Percentiles rank a stretch among this genome's conserved stretches.
These are phyloP conservation scores for Cataglyphis hispanica DNA, from an alignment of 1,140 invertebrate species.

Conservation along the genomic window DNA sequence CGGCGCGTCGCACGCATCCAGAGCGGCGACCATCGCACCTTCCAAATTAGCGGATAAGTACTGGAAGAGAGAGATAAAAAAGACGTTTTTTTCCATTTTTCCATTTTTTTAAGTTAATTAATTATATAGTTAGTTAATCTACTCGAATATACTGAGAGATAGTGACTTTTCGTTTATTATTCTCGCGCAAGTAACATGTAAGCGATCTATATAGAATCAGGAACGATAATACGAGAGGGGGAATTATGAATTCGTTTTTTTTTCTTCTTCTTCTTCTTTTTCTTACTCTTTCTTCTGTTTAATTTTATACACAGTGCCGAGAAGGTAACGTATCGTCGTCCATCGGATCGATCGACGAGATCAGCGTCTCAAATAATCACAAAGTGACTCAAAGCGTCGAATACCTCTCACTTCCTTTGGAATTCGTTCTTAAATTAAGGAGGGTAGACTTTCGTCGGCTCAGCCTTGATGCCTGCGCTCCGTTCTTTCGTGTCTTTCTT, in stretches of 20 bases:
- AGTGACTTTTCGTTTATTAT: constrained; percentile 59
- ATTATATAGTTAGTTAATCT: constrained; percentile 38
- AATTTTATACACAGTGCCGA: constrained; percentile 55
- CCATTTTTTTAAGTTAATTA: constrained; percentile 43
- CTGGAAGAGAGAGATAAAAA: constrained; percentile 66
- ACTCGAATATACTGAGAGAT: constrained; percentile 53
- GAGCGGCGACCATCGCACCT: constrained; percentile 57
- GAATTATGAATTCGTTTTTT: constrained; percentile 61
- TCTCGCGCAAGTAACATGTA: constrained; percentile 60
- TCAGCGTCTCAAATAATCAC: constrained; percentile 35
- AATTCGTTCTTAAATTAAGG: constrained; percentile 50
- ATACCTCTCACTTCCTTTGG: constrained; percentile 49
- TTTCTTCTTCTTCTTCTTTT: constrained; percentile 12
- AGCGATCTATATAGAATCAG: constrained; percentile 71
- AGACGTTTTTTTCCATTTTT: constrained; percentile 57
- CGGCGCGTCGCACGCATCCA: constrained; percentile 31
- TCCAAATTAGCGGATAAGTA: constrained; percentile 46
- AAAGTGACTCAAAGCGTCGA: constrained; percentile 21
- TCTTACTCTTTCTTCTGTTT: constrained; percentile 32
- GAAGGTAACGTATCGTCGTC: constrained; percentile 64
- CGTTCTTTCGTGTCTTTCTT: constrained; percentile 30
- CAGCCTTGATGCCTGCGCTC: constrained; percentile 34
- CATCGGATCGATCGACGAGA: constrained; percentile 54
- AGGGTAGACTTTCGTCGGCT: constrained; percentile 64
- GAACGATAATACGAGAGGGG: constrained; percentile 69